A percentile compares a stretch with the other conserved stretches of the same genome.
Conservation (phyloP, 2,888 invertebrate genomes). For the Noctua fimbriata region DNA sequence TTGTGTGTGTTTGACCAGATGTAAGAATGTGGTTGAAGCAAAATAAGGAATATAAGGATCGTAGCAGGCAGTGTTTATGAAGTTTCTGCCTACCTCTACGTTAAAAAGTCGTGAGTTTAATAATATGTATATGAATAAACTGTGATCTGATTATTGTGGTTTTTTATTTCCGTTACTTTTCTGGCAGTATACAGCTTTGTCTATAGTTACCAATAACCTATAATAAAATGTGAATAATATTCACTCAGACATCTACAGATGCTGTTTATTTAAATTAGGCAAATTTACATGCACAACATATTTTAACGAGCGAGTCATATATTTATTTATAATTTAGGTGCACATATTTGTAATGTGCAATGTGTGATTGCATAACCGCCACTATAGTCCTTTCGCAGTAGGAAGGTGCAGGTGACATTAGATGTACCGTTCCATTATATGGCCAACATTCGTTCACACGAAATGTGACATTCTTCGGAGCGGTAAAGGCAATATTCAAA, state of each 20-base stretch:
- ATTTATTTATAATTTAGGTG: neutral
- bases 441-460: too few species aligned
- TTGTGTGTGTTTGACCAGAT: neutral
- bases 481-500: too few species aligned
- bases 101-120: neutral
- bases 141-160: too few species aligned
- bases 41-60: neutral
- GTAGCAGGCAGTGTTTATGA: neutral
- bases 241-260: neutral
- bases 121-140: neutral
- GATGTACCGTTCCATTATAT: too few species aligned
- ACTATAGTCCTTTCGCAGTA: too few species aligned
- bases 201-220: neutral
- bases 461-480: too few species aligned
- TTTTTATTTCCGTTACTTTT: neutral
- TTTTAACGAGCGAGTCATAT: conserved; percentile 9
- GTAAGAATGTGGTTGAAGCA: neutral
- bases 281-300: conserved; percentile 21
- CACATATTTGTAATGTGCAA: too few species aligned
- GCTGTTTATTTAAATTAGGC: conserved; percentile 37
- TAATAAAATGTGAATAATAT: neutral
- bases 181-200: neutral
- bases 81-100: neutral
- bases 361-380: too few species aligned
- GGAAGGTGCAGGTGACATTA: too few species aligned